These are phyloP conservation scores for Atrichornis clamosus DNA, from an alignment of 2,113 vertebrate genomes.

Conservation along the genomic window DNA sequence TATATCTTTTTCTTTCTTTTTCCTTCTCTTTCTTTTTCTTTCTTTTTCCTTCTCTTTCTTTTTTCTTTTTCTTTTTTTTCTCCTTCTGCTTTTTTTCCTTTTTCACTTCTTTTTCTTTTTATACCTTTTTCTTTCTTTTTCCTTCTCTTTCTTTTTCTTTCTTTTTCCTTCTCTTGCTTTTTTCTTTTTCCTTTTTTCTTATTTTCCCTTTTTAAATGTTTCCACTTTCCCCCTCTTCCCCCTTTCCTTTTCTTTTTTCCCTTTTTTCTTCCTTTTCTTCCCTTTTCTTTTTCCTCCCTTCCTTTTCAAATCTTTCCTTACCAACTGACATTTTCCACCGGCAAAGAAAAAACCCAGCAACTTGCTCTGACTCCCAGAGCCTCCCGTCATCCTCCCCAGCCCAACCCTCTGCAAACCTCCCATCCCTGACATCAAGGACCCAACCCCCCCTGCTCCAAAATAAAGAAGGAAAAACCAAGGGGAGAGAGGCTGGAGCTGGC, in stretches of 20 bases:
- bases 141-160: rapidly evolving
- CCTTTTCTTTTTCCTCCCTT: rapidly evolving
- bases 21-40: rapidly evolving
- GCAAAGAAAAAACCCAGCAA: not conserved
- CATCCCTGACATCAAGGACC: not conserved
- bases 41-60: rapidly evolving
- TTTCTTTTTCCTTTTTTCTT: too few relatives aligned
- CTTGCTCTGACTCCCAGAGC: not conserved
- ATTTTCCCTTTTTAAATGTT: too few relatives aligned
- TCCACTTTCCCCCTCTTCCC: too few relatives aligned
- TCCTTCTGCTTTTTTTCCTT: rapidly evolving
- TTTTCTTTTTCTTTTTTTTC: rapidly evolving
- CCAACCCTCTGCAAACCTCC: not conserved
- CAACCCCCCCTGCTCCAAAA: not conserved
- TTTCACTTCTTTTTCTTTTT: rapidly evolving
- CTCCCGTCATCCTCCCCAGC: not conserved
- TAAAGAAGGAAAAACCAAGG: not conserved
- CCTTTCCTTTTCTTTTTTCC: rapidly evolving
- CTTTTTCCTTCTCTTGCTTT: too few relatives aligned
- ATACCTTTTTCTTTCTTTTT: rapidly evolving
- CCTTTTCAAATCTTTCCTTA: not conserved
- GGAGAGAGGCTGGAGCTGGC: not conserved
- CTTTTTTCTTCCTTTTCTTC: not conserved
- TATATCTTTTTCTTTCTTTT: rapidly evolving
- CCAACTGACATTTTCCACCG: not conserved